Percentiles rank a stretch among this genome's conserved stretches.
Evolutionary conservation across 1,140 invertebrate genomes (phyloP).

Genomic region (Caenorhabditis inopinata): DNA sequence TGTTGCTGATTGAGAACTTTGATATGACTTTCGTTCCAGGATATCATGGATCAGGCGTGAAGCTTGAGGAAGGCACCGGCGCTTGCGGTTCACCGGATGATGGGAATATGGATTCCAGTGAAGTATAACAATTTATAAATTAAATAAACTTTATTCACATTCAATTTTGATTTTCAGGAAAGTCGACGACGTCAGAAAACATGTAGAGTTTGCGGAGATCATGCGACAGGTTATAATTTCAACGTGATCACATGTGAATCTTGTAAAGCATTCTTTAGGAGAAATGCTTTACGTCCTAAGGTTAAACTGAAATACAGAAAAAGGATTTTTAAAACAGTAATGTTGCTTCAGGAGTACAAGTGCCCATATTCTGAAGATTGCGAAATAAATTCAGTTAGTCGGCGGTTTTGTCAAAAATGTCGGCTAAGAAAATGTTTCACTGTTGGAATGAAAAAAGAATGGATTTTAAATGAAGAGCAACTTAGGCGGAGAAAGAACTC

Average conservation of each 20-base stretch:
- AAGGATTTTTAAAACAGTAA: background rate
- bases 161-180: slow-evolving; percentile 43
- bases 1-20: background rate
- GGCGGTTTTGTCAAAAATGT: slow-evolving; percentile 92
- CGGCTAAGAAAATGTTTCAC: slow-evolving; percentile 71
- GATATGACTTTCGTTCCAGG: background rate
- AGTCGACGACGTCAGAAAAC: slow-evolving; percentile 53
- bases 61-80: background rate
- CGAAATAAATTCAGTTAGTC: slow-evolving; percentile 84
- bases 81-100: slow-evolving; percentile 13
- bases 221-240: slow-evolving; percentile 90
- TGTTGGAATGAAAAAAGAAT: slow-evolving; percentile 71
- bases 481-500: slow-evolving; percentile 76
- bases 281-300: slow-evolving; percentile 88
- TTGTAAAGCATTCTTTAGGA: slow-evolving; percentile 93
- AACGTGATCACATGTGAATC: slow-evolving; percentile 93
- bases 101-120: background rate
- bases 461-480: slow-evolving; percentile 94
- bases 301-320: slow-evolving; percentile 66
- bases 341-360: slow-evolving; percentile 75
- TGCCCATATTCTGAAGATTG: slow-evolving; percentile 91
- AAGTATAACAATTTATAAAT: no score
- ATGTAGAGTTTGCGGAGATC: slow-evolving; percentile 83
- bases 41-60: slow-evolving; percentile 10
- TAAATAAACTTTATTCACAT: no score